Evolutionary conservation across 53 echinoderm and acorn worm genomes (phyloP).

Genomic region (Hippasteria phrygiana): DNA sequence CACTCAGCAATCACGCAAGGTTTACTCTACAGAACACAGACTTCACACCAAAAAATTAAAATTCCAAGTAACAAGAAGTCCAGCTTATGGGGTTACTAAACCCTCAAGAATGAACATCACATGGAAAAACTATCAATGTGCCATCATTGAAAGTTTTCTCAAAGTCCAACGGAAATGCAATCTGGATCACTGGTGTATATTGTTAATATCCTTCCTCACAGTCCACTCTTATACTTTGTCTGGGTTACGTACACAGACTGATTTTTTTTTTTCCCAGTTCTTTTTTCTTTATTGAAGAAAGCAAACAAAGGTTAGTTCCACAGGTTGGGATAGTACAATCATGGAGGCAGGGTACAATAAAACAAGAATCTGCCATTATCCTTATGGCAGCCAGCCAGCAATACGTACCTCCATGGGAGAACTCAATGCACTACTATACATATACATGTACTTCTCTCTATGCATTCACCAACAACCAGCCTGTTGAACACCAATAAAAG

Average conservation of each 20-base stretch:
- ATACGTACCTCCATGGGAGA: background rate
- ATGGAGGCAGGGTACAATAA: no score
- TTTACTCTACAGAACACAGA: no score
- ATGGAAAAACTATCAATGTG: background rate
- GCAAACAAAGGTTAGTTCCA: background rate
- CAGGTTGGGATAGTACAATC: background rate
- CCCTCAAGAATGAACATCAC: background rate
- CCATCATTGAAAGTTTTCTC: background rate
- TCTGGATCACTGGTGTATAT: background rate
- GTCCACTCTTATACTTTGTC: background rate
- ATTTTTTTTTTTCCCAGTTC: background rate
- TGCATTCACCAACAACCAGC: background rate
- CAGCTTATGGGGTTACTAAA: background rate
- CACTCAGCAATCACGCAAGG: no score
- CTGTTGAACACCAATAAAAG: conserved; percentile 52
- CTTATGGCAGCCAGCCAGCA: no score
- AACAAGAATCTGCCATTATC: background rate
- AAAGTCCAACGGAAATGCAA: background rate
- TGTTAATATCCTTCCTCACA: background rate
- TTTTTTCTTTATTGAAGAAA: background rate
- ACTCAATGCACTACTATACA: background rate
- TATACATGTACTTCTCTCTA: background rate
- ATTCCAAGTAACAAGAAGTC: no score
- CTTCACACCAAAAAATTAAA: no score
- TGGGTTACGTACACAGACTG: background rate